These are phyloP conservation scores for Isurus oxyrinchus DNA, from an alignment of 2,113 vertebrate genomes.

Conservation along the genomic window DNA sequence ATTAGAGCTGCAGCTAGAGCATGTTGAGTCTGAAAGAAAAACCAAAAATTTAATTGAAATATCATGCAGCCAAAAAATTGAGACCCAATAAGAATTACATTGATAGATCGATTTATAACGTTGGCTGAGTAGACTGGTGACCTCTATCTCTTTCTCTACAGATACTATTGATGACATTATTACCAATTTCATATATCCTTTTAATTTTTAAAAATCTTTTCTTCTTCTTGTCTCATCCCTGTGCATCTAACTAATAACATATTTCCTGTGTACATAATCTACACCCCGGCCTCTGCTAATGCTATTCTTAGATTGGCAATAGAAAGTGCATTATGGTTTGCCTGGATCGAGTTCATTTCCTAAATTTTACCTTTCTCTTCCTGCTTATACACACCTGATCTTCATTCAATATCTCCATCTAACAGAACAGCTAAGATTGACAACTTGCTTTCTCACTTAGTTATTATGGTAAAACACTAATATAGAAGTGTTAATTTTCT, in stretches of 20 bases:
- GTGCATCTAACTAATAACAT: not conserved
- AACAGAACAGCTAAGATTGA: not conserved
- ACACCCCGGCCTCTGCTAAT: not conserved
- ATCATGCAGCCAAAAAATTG: not conserved
- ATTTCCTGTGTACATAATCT: not conserved
- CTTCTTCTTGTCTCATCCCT: not conserved
- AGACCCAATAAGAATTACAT: not conserved
- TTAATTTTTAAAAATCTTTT: not conserved
- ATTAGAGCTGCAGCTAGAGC: not conserved
- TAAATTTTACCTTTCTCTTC: not conserved
- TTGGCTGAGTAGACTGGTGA: not conserved
- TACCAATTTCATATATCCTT: not conserved
- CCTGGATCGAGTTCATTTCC: not conserved
- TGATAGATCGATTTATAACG: not conserved
- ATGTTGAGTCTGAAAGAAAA: not conserved
- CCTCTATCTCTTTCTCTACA: not conserved
- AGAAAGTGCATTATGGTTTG: not conserved
- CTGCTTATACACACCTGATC: not conserved
- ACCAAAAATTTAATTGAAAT: not conserved
- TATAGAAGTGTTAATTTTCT: not conserved
- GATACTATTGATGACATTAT: not conserved
- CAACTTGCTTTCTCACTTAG: not conserved
- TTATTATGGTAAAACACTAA: not conserved
- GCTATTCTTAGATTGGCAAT: not conserved
- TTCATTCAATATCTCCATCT: not conserved